These are phyloP conservation scores for Sandelia bainsii DNA, from an alignment of 2,797 vertebrate genomes.

Conservation along the genomic window DNA sequence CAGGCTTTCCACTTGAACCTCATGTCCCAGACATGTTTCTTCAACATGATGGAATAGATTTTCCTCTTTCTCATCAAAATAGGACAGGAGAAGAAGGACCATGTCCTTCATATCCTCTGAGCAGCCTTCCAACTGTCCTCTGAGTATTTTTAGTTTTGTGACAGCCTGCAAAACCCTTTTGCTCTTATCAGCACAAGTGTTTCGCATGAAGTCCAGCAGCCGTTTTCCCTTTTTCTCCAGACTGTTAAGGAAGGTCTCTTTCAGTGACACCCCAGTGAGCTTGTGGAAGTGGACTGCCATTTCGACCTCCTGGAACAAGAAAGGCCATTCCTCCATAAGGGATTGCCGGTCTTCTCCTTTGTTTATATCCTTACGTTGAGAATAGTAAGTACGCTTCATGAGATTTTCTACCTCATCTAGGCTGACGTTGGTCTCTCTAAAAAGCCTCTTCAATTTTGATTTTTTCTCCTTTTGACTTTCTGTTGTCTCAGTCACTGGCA, in stretches of 20 bases:
- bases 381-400: slow-evolving; percentile 47
- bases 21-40: slow-evolving; percentile 35
- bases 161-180: slow-evolving; percentile 32
- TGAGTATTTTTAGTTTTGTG: slow-evolving; percentile 36
- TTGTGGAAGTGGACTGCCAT: slow-evolving; percentile 49
- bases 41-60: slow-evolving; percentile 46
- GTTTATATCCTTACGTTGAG: slow-evolving; percentile 44
- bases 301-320: slow-evolving; percentile 48
- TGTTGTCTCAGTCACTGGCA: slow-evolving; percentile 27
- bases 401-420: slow-evolving; percentile 28
- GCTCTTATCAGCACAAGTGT: slow-evolving; percentile 33
- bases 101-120: slow-evolving; percentile 43
- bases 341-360: slow-evolving; percentile 21
- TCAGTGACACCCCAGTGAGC: slow-evolving; percentile 36
- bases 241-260: slow-evolving; percentile 39
- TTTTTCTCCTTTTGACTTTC: slow-evolving; percentile 35
- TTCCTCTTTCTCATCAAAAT: slow-evolving; percentile 54
- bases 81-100: slow-evolving; percentile 43
- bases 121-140: slow-evolving; percentile 36
- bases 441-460: slow-evolving; percentile 30
- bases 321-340: slow-evolving; percentile 52
- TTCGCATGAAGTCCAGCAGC: slow-evolving; percentile 43
- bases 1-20: slow-evolving; percentile 45
- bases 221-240: slow-evolving; percentile 43
- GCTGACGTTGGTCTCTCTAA: slow-evolving; percentile 2